phyloP scores from a whole-genome alignment of 1,140 invertebrate genomes.

The Himalopsyche phryganea region DNA sequence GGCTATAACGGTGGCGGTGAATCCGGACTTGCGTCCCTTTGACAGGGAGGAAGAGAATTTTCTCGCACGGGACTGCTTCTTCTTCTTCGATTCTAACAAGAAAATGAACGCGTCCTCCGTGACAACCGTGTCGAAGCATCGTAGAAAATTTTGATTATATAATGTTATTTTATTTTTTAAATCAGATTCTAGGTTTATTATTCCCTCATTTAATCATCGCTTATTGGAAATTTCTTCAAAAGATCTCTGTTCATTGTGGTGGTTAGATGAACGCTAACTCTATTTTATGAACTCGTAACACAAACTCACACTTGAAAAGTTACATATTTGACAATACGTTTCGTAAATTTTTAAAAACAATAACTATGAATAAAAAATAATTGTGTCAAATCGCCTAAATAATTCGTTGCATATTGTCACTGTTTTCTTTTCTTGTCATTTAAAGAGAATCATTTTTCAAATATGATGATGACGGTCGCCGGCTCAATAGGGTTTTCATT shows the following conservation, averaged over 20 bases:
- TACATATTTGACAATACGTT: neutral
- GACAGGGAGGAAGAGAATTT: too few relatives aligned
- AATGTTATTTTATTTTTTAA: constrained; percentile 21
- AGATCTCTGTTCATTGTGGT: constrained; percentile 15
- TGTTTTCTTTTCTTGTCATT: constrained; percentile 12
- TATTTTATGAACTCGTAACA: constrained; percentile 18
- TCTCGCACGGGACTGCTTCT: too few relatives aligned
- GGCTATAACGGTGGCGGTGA: too few relatives aligned
- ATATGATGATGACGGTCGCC: constrained; percentile 17
- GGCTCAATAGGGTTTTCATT: constrained; percentile 24
- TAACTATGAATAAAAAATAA: too few relatives aligned
- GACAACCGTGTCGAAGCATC: constrained; percentile 18
- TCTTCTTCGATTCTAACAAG: too few relatives aligned
- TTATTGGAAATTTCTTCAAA: neutral
- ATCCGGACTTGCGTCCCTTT: too few relatives aligned
- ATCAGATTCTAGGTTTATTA: constrained; percentile 10
- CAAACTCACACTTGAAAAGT: neutral
- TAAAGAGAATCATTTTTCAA: constrained; percentile 19
- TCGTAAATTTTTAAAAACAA: too few relatives aligned
- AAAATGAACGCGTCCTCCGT: constrained; percentile 4
- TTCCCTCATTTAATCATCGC: neutral
- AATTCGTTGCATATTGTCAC: constrained; percentile 25
- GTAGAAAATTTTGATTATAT: constrained; percentile 24
- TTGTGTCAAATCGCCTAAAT: constrained; percentile 21
- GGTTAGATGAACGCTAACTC: constrained; percentile 17